phyloP scores from a whole-genome alignment of 2,113 vertebrate species.

The Lipophrys pholis region DNA sequence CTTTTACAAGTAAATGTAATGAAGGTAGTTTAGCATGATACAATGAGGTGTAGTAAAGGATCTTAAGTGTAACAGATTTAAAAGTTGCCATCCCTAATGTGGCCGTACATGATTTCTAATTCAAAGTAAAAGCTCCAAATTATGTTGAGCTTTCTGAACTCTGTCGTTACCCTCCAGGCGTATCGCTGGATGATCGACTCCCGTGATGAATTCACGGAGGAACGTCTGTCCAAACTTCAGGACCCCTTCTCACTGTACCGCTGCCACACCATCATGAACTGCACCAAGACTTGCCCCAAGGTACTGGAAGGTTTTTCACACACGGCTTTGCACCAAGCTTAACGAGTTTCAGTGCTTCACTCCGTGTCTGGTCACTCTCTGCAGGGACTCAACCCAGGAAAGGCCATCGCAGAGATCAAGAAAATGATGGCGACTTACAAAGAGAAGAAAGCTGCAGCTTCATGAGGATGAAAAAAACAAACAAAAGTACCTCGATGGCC shows the following conservation, averaged over 20 bases:
- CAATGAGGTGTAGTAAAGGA: too few species aligned
- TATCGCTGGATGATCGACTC: conserved; percentile 98
- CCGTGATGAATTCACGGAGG: conserved; percentile 92
- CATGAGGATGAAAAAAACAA: conserved; percentile 58
- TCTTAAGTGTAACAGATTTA: too few species aligned
- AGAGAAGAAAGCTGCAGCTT: conserved; percentile 78
- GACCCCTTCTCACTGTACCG: conserved; percentile 96
- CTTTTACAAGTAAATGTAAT: too few species aligned
- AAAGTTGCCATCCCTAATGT: too few species aligned
- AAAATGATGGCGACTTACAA: conserved; percentile 97
- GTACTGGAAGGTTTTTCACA: conserved; percentile 61
- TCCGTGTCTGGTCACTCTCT: conserved; percentile 8
- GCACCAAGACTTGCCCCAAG: conserved; percentile 93
- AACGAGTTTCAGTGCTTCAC: conserved; percentile 31
- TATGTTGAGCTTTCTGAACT: background rate
- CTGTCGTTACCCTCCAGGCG: conserved; percentile 78
- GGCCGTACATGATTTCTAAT: too few species aligned
- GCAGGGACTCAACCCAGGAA: conserved; percentile 95
- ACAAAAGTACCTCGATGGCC: background rate
- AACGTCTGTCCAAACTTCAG: conserved; percentile 92
- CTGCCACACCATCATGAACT: conserved; percentile 99
- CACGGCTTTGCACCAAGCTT: background rate
- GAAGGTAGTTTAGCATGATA: too few species aligned
- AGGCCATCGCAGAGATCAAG: conserved; percentile 97
- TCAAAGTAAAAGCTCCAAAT: too few species aligned